Percentiles rank a stretch among this genome's conserved stretches.
Conservation (phyloP, 1,140 invertebrate species). For the Rhyzopertha dominica region DNA sequence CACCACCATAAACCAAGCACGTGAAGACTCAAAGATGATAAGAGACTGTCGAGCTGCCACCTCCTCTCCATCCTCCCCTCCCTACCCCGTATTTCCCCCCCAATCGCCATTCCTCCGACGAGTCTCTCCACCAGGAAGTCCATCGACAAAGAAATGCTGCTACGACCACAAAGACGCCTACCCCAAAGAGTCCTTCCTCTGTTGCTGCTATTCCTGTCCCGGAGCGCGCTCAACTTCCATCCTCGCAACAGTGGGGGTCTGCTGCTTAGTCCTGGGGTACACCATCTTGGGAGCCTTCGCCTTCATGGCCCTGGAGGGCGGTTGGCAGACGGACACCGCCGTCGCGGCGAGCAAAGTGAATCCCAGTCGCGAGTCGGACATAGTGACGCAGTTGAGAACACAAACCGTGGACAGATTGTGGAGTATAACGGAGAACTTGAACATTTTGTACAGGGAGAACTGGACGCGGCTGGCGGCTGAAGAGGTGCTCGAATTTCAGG, state of each 20-base stretch:
- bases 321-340: conserved; percentile 47
- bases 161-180: conserved; percentile 36
- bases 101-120: conserved; percentile 29
- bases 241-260: conserved; percentile 58
- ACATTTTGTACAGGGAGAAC: conserved; percentile 91
- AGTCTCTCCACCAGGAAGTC: conserved; percentile 33
- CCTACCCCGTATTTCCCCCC: conserved; percentile 27
- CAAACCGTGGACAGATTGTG: conserved; percentile 77
- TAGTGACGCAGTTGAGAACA: conserved; percentile 42
- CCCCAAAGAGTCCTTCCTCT: conserved; percentile 34
- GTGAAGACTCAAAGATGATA: conserved; percentile 21
- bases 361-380: conserved; percentile 35
- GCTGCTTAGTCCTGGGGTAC: conserved; percentile 81
- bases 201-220: conserved; percentile 43
- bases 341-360: conserved; percentile 58
- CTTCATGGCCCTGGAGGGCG: conserved; percentile 82
- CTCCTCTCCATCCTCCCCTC: conserved; percentile 14
- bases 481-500: conserved; percentile 82
- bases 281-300: conserved; percentile 87
- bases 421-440: conserved; percentile 90
- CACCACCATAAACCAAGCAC: conserved; percentile 5
- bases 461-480: conserved; percentile 82
- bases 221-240: conserved; percentile 35
- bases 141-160: conserved; percentile 39
- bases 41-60: conserved; percentile 18